Conservation (phyloP, 2,113 vertebrate species). For the Turdus rufiventris region DNA sequence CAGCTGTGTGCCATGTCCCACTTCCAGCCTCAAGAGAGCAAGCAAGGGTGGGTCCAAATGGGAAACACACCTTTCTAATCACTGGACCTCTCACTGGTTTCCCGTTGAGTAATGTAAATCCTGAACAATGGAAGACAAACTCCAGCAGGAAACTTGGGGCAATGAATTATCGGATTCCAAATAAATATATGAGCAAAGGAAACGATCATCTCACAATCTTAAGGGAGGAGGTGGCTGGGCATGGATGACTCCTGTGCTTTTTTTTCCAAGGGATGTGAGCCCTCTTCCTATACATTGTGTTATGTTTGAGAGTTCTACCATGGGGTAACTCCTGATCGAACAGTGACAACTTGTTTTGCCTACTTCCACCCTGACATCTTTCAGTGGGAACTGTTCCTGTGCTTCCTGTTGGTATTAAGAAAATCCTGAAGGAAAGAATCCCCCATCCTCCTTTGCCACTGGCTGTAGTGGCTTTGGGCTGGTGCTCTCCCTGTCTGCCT, state of each 20-base stretch:
- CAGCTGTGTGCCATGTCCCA: background rate
- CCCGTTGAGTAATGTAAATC: constrained; percentile 58
- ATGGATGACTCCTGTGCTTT: background rate
- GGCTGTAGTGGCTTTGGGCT: background rate
- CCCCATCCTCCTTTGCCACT: background rate
- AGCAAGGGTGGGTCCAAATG: background rate
- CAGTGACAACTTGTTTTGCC: background rate
- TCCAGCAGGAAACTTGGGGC: constrained; percentile 50
- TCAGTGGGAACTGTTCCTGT: background rate
- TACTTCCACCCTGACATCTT: background rate
- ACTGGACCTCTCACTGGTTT: constrained; percentile 38
- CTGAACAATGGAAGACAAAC: constrained; percentile 57
- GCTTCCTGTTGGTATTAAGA: background rate
- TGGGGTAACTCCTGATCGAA: background rate
- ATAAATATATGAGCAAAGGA: constrained; percentile 39
- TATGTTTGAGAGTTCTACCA: background rate
- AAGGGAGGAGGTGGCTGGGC: background rate
- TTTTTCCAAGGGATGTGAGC: background rate
- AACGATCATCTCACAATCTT: background rate
- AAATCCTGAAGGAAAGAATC: background rate
- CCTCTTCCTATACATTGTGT: constrained; percentile 4
- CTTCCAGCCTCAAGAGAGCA: background rate
- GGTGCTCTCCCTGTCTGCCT: background rate
- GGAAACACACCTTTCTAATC: constrained; percentile 58
- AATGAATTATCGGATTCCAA: constrained; percentile 55